Percentiles rank a stretch among this genome's conserved stretches.
Conservation (phyloP, 2,888 invertebrate species). For the Catocala sponsa region DNA sequence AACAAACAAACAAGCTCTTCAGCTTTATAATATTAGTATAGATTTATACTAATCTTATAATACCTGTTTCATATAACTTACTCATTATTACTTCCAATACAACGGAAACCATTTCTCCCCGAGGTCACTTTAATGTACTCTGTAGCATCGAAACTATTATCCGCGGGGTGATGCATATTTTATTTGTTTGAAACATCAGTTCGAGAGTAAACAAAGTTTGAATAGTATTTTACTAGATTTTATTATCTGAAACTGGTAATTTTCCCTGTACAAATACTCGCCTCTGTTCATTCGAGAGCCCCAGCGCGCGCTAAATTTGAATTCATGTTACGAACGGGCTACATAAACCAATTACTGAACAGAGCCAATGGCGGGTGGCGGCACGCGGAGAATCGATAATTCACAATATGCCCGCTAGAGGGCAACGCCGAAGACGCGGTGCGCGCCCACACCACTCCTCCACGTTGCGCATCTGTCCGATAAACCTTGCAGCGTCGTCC, state of each 20-base stretch:
- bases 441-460: conserved; percentile 85
- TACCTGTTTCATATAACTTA: too few relatives aligned
- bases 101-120: too few relatives aligned
- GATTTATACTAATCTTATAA: too few relatives aligned
- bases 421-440: conserved; percentile 77
- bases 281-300: conserved; percentile 72
- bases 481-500: conserved; percentile 73
- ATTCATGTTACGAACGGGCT: conserved; percentile 85
- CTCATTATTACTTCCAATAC: too few relatives aligned
- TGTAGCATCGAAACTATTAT: conserved; percentile 7
- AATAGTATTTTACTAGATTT: conserved; percentile 76
- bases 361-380: conserved; percentile 81
- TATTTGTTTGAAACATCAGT: conserved; percentile 50
- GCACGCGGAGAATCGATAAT: conserved; percentile 85
- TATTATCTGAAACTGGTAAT: conserved; percentile 77
- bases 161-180: conserved; percentile 29
- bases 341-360: conserved; percentile 85
- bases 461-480: conserved; percentile 81
- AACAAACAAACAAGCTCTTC: too few relatives aligned
- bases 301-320: conserved; percentile 86
- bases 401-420: conserved; percentile 87
- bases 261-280: conserved; percentile 74
- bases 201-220: conserved; percentile 65
- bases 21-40: too few relatives aligned
- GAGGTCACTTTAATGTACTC: not conserved